A percentile compares a stretch with the other conserved stretches of the same genome.
phyloP scores from a whole-genome alignment of 2,113 vertebrate species.

The Actenoides lindsayi region DNA sequence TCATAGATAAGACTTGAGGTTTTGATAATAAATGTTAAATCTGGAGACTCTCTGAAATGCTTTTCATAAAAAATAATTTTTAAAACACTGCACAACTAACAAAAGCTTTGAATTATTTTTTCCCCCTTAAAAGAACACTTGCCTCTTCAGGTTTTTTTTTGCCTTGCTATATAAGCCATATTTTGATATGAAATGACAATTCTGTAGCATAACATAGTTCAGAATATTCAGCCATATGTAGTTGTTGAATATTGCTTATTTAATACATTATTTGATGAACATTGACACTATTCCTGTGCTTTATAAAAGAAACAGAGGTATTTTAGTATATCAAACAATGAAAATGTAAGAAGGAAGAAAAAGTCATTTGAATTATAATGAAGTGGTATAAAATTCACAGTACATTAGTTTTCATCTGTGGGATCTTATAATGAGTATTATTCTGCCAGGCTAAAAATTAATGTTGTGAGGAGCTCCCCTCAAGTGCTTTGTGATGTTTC shows the following conservation, averaged over 20 bases:
- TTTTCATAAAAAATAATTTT: not conserved
- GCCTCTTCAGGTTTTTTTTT: not conserved
- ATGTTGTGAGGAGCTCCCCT: slow-evolving; percentile 72
- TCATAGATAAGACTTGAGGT: fast-evolving
- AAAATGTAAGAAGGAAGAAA: slow-evolving; percentile 58
- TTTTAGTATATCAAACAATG: slow-evolving; percentile 58
- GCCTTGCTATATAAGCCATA: not conserved
- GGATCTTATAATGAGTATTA: slow-evolving; percentile 74
- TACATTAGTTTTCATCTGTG: slow-evolving; percentile 76
- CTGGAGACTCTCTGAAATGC: not conserved
- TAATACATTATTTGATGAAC: not conserved
- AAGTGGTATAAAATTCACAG: slow-evolving; percentile 75
- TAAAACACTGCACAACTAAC: not conserved
- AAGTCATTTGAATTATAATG: slow-evolving; percentile 75
- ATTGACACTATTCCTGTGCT: not conserved
- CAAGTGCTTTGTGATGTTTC: slow-evolving; percentile 64
- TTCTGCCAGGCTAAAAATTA: slow-evolving; percentile 74
- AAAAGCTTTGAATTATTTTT: not conserved
- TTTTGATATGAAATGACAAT: slow-evolving; percentile 2
- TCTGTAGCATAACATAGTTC: not conserved
- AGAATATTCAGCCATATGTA: not conserved
- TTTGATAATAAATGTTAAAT: not conserved
- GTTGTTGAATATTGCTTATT: slow-evolving; percentile 8
- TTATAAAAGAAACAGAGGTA: slow-evolving; percentile 18
- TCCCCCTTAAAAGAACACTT: not conserved